Percentiles rank a stretch among this genome's conserved stretches.
phyloP scores from a whole-genome alignment of 23 tunicate genomes.

The Trididemnum clinides region DNA sequence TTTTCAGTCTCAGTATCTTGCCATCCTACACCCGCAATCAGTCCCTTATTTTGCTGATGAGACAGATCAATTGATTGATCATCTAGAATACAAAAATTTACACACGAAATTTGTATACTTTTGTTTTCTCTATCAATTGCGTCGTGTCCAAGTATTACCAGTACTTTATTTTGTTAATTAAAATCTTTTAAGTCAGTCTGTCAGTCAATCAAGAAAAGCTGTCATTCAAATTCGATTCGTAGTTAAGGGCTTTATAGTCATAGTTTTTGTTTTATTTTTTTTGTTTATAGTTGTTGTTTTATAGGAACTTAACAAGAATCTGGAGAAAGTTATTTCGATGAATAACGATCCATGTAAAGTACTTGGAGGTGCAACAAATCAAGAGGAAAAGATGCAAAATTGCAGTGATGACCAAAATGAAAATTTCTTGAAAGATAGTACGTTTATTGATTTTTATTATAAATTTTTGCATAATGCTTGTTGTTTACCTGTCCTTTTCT shows the following conservation, averaged over 20 bases:
- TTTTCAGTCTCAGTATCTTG: too few relatives aligned
- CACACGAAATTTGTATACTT: too few relatives aligned
- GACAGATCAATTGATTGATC: too few relatives aligned
- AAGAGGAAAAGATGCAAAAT: constrained; percentile 27
- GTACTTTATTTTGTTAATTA: background rate
- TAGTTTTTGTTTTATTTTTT: too few relatives aligned
- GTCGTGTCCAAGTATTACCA: background rate
- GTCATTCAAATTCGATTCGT: too few relatives aligned
- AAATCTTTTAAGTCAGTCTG: too few relatives aligned
- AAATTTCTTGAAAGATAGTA: constrained; percentile 72
- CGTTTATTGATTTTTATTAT: background rate
- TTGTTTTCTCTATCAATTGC: too few relatives aligned
- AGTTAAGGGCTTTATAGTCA: too few relatives aligned
- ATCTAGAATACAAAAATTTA: too few relatives aligned
- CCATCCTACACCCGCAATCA: too few relatives aligned
- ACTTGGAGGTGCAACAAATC: constrained; percentile 37
- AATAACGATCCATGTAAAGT: constrained; percentile 45
- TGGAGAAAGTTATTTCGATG: constrained; percentile 48
- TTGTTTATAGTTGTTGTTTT: background rate
- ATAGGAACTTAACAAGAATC: constrained; percentile 34
- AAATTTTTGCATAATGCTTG: background rate
- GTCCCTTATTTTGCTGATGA: too few relatives aligned
- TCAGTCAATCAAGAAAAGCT: too few relatives aligned
- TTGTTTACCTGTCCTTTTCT: background rate
- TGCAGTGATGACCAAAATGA: constrained; percentile 57